These are phyloP conservation scores for Rhingia rostrata DNA, from an alignment of 2,888 invertebrate species.

Conservation along the genomic window DNA sequence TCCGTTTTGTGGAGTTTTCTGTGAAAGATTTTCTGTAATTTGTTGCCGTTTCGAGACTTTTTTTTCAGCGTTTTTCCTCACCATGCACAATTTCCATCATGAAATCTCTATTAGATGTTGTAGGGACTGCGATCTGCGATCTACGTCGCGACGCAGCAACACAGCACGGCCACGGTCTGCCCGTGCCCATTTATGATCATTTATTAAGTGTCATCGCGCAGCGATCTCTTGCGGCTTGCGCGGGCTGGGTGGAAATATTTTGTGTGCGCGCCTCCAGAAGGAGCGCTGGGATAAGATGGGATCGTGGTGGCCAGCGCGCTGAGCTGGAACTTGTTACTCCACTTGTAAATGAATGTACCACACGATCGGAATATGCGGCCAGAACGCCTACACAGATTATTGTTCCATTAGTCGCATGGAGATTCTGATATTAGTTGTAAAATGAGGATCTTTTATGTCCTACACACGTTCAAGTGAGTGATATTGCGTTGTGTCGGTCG, in stretches of 20 bases:
- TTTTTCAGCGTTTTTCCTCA: conserved; percentile 17
- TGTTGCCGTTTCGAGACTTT: conserved; percentile 40
- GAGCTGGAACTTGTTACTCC: conserved; percentile 69
- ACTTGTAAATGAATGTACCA: conserved; percentile 73
- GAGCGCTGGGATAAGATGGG: conserved; percentile 12
- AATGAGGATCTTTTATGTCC: conserved; percentile 73
- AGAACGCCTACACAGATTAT: conserved; percentile 73
- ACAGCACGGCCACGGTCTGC: conserved; percentile 53
- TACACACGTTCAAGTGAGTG: conserved; percentile 63
- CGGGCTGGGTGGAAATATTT: conserved; percentile 18
- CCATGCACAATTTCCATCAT: conserved; percentile 73
- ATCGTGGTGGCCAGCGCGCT: conserved; percentile 37
- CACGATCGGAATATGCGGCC: conserved; percentile 69
- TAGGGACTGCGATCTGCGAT: conserved; percentile 30
- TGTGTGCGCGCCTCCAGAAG: conserved; percentile 24
- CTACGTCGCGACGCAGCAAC: conserved; percentile 9
- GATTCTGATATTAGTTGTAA: conserved; percentile 65
- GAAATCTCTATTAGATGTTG: conserved; percentile 73
- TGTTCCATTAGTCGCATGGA: conserved; percentile 73
- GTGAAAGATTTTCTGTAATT: conserved; percentile 54
- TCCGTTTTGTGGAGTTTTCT: conserved; percentile 22
- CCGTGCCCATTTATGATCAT: conserved; percentile 78
- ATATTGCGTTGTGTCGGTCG: conserved; percentile 18
- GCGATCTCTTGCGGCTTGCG: conserved; percentile 41
- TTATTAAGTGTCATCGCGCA: conserved; percentile 82